A percentile compares a stretch with the other conserved stretches of the same genome.
These are phyloP conservation scores for Muscina levida DNA, from an alignment of 2,888 invertebrate species.

Conservation along the genomic window DNA sequence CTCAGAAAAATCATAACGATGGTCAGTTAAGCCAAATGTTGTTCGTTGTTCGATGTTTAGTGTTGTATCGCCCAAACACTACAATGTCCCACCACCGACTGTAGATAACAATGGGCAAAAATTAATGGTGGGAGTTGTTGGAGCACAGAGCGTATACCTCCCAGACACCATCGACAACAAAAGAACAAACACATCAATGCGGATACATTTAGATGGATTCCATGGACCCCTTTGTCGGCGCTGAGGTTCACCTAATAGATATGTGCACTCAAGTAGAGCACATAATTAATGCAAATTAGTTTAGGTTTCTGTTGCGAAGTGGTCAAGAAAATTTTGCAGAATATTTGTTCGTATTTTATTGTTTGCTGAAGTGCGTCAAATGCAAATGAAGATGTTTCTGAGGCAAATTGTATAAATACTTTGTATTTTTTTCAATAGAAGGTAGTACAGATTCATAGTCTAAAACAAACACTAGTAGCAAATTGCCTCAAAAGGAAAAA, in stretches of 20 bases:
- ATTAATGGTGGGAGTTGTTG: constrained; percentile 61
- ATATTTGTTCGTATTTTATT: constrained; percentile 19
- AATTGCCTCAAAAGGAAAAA: neutral
- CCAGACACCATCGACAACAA: constrained; percentile 39
- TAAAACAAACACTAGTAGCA: constrained; percentile 27
- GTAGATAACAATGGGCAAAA: constrained; percentile 47
- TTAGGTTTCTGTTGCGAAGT: constrained; percentile 18
- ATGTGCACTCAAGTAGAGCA: constrained; percentile 56
- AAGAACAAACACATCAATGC: too few species aligned
- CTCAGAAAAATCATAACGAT: constrained; percentile 34
- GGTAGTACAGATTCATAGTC: constrained; percentile 52
- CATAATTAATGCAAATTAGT: constrained; percentile 61
- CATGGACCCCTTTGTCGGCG: constrained; percentile 13
- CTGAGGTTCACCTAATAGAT: constrained; percentile 25
- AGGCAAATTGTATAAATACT: constrained; percentile 48
- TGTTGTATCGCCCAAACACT: neutral
- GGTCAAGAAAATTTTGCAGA: constrained; percentile 15
- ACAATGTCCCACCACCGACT: constrained; percentile 33
- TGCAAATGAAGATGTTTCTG: constrained; percentile 51
- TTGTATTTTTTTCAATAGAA: constrained; percentile 14
- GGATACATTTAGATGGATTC: neutral
- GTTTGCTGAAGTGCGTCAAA: neutral
- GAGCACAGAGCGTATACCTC: constrained; percentile 21
- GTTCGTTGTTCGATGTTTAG: too few species aligned
- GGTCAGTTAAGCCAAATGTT: constrained; percentile 56